Conservation (phyloP, 2,113 vertebrate species). For the Silurus meridionalis region DNA sequence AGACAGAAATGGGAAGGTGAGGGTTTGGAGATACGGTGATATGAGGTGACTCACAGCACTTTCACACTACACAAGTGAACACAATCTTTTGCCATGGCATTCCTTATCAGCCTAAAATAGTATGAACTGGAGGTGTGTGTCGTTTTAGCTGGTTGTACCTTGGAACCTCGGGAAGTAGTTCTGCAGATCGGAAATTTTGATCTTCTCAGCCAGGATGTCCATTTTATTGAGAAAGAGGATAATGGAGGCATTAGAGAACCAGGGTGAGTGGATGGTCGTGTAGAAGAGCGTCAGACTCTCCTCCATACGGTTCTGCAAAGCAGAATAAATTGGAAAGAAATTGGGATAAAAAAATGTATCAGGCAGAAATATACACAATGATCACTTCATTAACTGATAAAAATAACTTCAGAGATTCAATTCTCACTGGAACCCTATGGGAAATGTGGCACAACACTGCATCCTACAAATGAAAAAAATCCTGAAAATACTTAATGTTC, state of each 20-base stretch:
- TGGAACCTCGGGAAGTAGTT: slow-evolving; percentile 79
- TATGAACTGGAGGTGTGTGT: not conserved
- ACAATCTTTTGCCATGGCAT: slow-evolving; percentile 4
- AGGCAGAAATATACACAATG: no score
- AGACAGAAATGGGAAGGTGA: slow-evolving; percentile 36
- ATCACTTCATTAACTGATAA: no score
- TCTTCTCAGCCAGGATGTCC: slow-evolving; percentile 86
- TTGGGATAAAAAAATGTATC: no score
- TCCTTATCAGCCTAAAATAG: slow-evolving; percentile 43
- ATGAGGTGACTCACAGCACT: slow-evolving; percentile 37
- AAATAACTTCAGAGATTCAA: no score
- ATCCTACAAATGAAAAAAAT: no score
- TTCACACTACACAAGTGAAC: slow-evolving; percentile 47
- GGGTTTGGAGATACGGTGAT: slow-evolving; percentile 32
- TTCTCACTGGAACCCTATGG: no score
- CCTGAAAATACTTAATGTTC: no score
- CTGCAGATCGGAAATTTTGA: slow-evolving; percentile 79
- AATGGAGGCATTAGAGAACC: slow-evolving; percentile 81
- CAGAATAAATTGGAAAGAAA: not conserved
- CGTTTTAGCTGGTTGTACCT: slow-evolving; percentile 65
- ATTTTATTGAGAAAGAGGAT: slow-evolving; percentile 94
- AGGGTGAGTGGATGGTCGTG: slow-evolving; percentile 84
- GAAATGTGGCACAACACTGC: no score
- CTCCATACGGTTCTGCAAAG: slow-evolving; percentile 83
- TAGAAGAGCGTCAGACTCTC: slow-evolving; percentile 88